These are phyloP conservation scores for Mystacides longicornis DNA, from an alignment of 2,888 invertebrate genomes.

Conservation along the genomic window DNA sequence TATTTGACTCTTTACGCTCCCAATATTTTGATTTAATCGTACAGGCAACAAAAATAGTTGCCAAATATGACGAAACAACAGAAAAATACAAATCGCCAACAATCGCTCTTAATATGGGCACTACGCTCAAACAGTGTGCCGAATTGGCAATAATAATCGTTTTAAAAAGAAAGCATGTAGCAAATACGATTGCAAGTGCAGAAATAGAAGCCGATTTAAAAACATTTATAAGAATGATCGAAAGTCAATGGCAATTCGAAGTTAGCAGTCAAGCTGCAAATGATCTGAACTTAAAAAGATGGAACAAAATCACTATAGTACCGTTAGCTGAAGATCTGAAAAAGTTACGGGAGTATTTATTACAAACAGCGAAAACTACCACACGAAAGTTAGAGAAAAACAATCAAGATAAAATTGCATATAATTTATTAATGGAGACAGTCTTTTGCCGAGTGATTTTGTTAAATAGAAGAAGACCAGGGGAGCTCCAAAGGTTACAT, in stretches of 20 bases:
- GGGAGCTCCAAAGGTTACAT: slow-evolving; percentile 3
- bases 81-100: not conserved
- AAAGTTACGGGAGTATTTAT: not conserved
- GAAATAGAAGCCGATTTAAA: not conserved
- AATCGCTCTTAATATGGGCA: not conserved
- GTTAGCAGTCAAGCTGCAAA: not conserved
- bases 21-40: not conserved
- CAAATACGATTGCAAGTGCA: not conserved
- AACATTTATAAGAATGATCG: not conserved
- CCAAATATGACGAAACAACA: not conserved
- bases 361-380: not conserved
- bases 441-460: slow-evolving; percentile 4
- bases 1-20: not conserved
- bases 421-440: slow-evolving; percentile 5
- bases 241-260: not conserved
- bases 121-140: not conserved
- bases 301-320: slow-evolving; percentile 7
- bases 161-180: not conserved
- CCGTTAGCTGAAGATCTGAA: slow-evolving; percentile 4
- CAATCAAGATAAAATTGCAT: not conserved
- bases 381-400: not conserved
- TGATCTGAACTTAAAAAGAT: not conserved
- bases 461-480: slow-evolving; percentile 4
- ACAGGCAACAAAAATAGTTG: not conserved
- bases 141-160: not conserved